Base-by-base conservation (phyloP, 1,140 invertebrate species). In the Dryas iulia region DNA sequence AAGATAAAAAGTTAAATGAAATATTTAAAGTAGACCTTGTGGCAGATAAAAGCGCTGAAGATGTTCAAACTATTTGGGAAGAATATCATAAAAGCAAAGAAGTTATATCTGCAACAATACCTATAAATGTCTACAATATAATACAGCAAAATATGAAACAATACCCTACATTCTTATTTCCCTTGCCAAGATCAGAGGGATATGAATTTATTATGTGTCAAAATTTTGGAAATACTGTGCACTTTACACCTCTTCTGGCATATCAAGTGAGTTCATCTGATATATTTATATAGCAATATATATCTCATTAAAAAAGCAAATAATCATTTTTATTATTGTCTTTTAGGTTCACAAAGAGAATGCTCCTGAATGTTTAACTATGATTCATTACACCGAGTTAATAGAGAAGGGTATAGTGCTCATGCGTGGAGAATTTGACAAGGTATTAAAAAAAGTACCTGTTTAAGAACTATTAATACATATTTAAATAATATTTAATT, bases 201-300 rank as follows among this genome's bases (percentile, higher is more conserved):
- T 98, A 97, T 89, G 97, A 98, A 88, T 98, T 98, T 81, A 95
- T 98, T 63, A 93, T 98, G 86, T 94, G 94, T 69, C 97, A 98
- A 87, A 83, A 95, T 96, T 91, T 91, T 93, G 75, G 94, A 87
- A 33, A 95, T 74, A 94, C 96, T 75, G 94, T 97, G 3, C 97
- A 98, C 84, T 97, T 98, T 86, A 98, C 97, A 4, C 96, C 97
- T 4, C 90, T 98, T 10, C 90, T 97, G 12, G 96, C 96, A 87
- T 98, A 96, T 86, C 97, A 97, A 93, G 95, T 96, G 3, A 25
- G 53, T 31, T 6, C 30, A 4, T 31, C 53, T 47, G n/a, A 21
- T 7, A 47, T 47, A 18, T 21, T 47, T 39, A 1, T n/a, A n/a
- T 39, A 47, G 18, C 8, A 18, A 8, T 0, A 39, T 18, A 18